Percentiles rank a stretch among this genome's conserved stretches.
These are phyloP conservation scores for Plutomurus gul DNA, from an alignment of 1,140 invertebrate genomes.

Conservation along the genomic window DNA sequence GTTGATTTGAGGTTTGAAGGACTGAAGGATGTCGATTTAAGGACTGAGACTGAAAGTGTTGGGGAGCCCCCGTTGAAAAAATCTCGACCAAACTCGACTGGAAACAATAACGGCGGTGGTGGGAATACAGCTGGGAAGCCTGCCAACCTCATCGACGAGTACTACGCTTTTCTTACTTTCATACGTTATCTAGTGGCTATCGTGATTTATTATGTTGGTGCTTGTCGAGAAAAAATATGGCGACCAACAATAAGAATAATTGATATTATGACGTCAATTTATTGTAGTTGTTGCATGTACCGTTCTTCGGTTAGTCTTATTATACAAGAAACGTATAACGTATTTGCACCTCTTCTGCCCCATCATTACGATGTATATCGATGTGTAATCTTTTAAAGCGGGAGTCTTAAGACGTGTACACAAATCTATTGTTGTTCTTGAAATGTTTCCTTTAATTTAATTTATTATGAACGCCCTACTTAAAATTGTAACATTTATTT, in stretches of 20 bases:
- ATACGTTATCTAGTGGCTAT: neutral
- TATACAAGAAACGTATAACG: too few species aligned
- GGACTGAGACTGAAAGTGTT: slow-evolving; percentile 20
- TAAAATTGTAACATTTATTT: too few species aligned
- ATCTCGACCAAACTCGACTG: slow-evolving; percentile 26
- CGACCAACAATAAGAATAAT: neutral
- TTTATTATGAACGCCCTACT: too few species aligned
- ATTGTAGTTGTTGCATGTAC: neutral
- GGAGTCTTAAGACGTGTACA: too few species aligned
- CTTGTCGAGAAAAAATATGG: neutral
- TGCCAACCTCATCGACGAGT: slow-evolving; percentile 43
- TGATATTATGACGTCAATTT: neutral
- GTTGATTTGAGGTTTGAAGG: slow-evolving; percentile 45
- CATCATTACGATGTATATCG: too few species aligned
- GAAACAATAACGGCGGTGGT: neutral
- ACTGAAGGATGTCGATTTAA: slow-evolving; percentile 42
- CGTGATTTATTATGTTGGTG: neutral
- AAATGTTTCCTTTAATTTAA: too few species aligned
- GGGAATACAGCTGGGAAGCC: neutral
- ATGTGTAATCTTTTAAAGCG: too few species aligned
- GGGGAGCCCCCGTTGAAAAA: slow-evolving; percentile 28
- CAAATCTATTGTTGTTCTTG: too few species aligned
- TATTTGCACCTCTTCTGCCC: too few species aligned
- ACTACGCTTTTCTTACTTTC: slow-evolving; percentile 41
- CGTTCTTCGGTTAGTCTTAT: slow-evolving; percentile 13